These are phyloP conservation scores for Drosophila lacteicornis DNA, from an alignment of 1,140 invertebrate species.

Conservation along the genomic window DNA sequence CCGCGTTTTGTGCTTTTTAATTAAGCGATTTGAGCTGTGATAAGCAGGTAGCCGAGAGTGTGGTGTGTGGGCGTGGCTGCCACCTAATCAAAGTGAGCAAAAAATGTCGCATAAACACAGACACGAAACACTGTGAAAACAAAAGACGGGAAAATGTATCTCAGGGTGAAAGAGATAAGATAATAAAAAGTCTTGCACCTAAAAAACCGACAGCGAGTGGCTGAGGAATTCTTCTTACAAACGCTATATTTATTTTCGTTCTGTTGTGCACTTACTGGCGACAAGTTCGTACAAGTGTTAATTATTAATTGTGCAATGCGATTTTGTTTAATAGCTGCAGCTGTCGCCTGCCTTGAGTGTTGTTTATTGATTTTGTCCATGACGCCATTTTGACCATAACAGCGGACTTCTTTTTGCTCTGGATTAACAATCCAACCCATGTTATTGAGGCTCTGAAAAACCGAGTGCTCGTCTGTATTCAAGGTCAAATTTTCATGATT, in stretches of 20 bases:
- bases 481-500: conserved; percentile 56
- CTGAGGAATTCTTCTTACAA: conserved; percentile 13
- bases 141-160: conserved; percentile 45
- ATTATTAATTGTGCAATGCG: conserved; percentile 58
- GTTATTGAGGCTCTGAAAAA: conserved; percentile 3
- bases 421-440: conserved; percentile 2
- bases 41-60: conserved; percentile 38
- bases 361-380: conserved; percentile 42
- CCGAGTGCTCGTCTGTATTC: conserved; percentile 19
- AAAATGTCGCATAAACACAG: conserved; percentile 60
- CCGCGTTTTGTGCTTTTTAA: conserved; percentile 48
- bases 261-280: neutral
- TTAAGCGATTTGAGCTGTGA: conserved; percentile 57
- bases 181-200: conserved; percentile 18
- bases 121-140: conserved; percentile 12
- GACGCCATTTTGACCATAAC: conserved; percentile 23
- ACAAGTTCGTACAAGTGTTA: conserved; percentile 21
- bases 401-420: conserved; percentile 7
- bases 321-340: conserved; percentile 50
- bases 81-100: conserved; percentile 53
- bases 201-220: neutral
- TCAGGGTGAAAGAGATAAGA: conserved; percentile 54
- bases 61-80: conserved; percentile 52
- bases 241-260: conserved; percentile 2
- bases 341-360: conserved; percentile 26